These are phyloP conservation scores for Listrodromus nycthemerus DNA, from an alignment of 2,888 invertebrate genomes.

Conservation along the genomic window DNA sequence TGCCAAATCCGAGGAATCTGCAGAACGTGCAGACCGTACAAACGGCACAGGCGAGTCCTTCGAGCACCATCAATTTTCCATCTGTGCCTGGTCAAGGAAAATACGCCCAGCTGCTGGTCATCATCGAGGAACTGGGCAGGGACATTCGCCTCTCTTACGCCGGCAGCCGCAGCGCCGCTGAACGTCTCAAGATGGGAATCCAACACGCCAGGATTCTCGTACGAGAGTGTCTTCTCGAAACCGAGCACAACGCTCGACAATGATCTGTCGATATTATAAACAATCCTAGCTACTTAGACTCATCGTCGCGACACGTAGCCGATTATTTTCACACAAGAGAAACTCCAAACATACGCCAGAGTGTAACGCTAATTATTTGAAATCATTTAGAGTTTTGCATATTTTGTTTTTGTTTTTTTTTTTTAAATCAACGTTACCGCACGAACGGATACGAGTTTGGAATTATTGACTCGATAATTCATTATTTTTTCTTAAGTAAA, in stretches of 20 bases:
- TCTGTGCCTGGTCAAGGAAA: conserved; percentile 83
- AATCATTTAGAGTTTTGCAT: conserved; percentile 48
- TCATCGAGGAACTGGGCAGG: conserved; percentile 85
- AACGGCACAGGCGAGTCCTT: conserved; percentile 82
- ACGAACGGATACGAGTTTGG: conserved; percentile 31
- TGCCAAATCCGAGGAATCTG: conserved; percentile 83
- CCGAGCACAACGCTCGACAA: conserved; percentile 83
- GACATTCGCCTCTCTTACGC: conserved; percentile 84
- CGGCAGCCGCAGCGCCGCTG: conserved; percentile 83
- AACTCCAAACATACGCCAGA: conserved; percentile 40
- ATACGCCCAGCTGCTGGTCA: conserved; percentile 82
- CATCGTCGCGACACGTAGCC: conserved; percentile 56
- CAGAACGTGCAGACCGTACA: conserved; percentile 81
- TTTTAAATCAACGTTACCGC: conserved; percentile 16
- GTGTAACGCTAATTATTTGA: conserved; percentile 42
- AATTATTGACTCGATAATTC: conserved; percentile 23
- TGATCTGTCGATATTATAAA: conserved; percentile 76
- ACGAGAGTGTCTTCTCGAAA: conserved; percentile 82
- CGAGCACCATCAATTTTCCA: conserved; percentile 82
- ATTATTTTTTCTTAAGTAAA: not conserved
- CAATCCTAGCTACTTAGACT: conserved; percentile 73
- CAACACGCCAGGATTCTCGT: conserved; percentile 83
- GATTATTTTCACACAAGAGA: conserved; percentile 57
- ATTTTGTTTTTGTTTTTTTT: conserved; percentile 41
- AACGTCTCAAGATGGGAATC: conserved; percentile 83